phyloP scores from a whole-genome alignment of 2,797 vertebrate genomes.

The Harpagifer antarcticus region DNA sequence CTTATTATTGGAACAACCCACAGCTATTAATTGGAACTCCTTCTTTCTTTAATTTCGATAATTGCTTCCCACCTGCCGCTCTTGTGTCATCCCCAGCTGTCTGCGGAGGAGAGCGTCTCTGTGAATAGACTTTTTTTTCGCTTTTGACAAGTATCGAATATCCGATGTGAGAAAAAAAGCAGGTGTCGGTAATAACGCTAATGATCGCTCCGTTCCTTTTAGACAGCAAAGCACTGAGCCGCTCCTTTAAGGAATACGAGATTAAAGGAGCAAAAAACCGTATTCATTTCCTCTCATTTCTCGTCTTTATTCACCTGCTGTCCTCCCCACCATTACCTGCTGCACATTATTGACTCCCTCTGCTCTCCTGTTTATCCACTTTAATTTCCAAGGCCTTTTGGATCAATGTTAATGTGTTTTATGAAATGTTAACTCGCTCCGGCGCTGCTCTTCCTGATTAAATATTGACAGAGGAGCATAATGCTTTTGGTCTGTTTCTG shows the following conservation, averaged over 20 bases:
- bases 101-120: constrained; percentile 11
- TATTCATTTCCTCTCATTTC: constrained; percentile 11
- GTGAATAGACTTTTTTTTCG: constrained; percentile 28
- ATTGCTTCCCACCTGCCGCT: constrained; percentile 65
- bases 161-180: constrained; percentile 46
- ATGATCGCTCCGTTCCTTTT: constrained; percentile 20
- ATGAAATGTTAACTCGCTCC: constrained; percentile 71
- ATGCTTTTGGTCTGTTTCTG: constrained; percentile 40
- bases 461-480: constrained; percentile 71
- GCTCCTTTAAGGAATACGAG: constrained; percentile 6
- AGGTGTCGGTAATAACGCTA: constrained; percentile 60
- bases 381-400: constrained; percentile 53
- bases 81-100: constrained; percentile 47
- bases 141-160: constrained; percentile 16
- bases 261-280: constrained; percentile 5
- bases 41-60: constrained; percentile 50
- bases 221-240: constrained; percentile 7
- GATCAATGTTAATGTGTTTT: constrained; percentile 76
- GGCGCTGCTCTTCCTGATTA: constrained; percentile 66
- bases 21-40: constrained; percentile 59
- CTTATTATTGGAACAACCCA: constrained; percentile 58
- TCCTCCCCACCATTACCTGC: constrained; percentile 45
- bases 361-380: constrained; percentile 51
- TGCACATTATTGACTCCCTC: constrained; percentile 48
- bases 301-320: constrained; percentile 22